A percentile compares a stretch with the other conserved stretches of the same genome.
These are phyloP conservation scores for Sigmodon hispidus DNA, from an alignment of 2,113 vertebrate species.

Conservation along the genomic window DNA sequence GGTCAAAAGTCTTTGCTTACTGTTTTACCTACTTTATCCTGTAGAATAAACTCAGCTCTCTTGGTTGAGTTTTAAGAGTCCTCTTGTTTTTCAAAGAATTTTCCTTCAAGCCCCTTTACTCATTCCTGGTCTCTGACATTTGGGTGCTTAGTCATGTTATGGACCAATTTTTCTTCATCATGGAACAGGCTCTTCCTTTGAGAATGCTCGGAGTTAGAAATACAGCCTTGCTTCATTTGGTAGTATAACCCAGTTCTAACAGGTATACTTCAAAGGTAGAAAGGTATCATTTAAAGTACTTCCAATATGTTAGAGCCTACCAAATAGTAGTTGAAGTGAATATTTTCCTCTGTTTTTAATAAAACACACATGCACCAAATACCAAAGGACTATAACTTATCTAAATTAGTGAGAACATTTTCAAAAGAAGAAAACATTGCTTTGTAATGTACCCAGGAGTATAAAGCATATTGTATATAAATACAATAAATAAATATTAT, in stretches of 20 bases:
- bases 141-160: neutral
- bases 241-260: neutral
- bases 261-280: neutral
- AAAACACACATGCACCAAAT: neutral
- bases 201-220: slow-evolving; percentile 26
- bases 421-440: slow-evolving; percentile 12
- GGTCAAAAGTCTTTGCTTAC: slow-evolving; percentile 11
- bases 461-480: slow-evolving; percentile 43
- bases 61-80: neutral
- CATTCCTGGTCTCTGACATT: neutral
- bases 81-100: neutral
- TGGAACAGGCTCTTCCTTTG: neutral
- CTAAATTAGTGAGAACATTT: slow-evolving; percentile 30
- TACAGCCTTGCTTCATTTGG: neutral
- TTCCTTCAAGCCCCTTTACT: neutral
- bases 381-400: neutral
- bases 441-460: neutral
- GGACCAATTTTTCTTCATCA: neutral
- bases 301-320: neutral
- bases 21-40: neutral
- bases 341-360: neutral
- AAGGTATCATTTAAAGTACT: neutral
- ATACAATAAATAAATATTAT: slow-evolving; percentile 57
- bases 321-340: neutral
- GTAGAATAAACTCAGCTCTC: neutral